Conservation (phyloP, 2,888 invertebrate species). For the Lathronympha strigana region DNA sequence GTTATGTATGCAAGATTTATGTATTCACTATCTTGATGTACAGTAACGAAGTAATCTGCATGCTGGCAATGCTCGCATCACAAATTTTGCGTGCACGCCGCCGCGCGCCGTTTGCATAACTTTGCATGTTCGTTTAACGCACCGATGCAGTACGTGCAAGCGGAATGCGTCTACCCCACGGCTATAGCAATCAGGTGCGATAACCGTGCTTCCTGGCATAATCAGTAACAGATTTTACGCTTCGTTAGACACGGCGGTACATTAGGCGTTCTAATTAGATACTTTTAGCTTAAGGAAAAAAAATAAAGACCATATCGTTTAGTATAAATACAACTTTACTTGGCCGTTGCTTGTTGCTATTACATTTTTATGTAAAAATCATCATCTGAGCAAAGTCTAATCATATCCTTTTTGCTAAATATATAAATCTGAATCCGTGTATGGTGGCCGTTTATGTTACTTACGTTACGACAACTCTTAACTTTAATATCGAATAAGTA, state of each 20-base stretch:
- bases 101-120: slow-evolving; percentile 70
- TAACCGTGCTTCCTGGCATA: slow-evolving; percentile 22
- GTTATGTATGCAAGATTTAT: slow-evolving; percentile 43
- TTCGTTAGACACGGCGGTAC: slow-evolving; percentile 2
- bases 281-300: background rate
- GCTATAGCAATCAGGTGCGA: slow-evolving; percentile 11
- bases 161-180: slow-evolving; percentile 3
- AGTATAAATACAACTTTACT: no score
- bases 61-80: slow-evolving; percentile 56
- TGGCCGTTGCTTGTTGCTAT: no score
- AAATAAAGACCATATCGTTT: no score
- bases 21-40: slow-evolving; percentile 47
- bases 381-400: no score
- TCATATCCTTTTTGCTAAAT: no score
- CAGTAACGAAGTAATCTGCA: slow-evolving; percentile 67
- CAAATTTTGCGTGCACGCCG: slow-evolving; percentile 67
- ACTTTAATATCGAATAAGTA: no score
- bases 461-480: no score
- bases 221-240: slow-evolving; percentile 24
- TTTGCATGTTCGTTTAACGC: slow-evolving; percentile 72
- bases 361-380: no score
- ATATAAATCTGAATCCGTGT: no score
- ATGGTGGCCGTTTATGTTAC: no score
- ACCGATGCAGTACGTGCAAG: slow-evolving; percentile 47
- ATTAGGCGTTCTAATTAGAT: background rate